A percentile compares a stretch with the other conserved stretches of the same genome.
Evolutionary conservation across 2,888 invertebrate species (phyloP).

Genomic region (Trichogramma dendrolimi): DNA sequence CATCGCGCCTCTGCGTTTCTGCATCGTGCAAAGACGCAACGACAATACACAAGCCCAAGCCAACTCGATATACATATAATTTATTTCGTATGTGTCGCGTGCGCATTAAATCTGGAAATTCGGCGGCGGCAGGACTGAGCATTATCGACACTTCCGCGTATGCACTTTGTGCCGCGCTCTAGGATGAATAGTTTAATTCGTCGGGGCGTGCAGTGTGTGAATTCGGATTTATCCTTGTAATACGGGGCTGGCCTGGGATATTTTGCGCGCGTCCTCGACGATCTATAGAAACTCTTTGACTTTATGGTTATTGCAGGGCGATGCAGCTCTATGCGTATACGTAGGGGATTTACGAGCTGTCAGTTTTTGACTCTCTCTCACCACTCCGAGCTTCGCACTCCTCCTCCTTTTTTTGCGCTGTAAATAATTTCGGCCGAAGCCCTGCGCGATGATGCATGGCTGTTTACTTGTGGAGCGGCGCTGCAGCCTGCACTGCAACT

Average conservation of each 20-base stretch:
- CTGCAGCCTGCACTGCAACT: neutral
- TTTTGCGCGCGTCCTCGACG: constrained; percentile 9
- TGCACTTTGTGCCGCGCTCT: constrained; percentile 3
- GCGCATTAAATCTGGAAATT: no score
- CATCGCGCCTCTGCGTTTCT: constrained; percentile 15
- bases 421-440: constrained; percentile 5
- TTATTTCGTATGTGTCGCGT: no score
- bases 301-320: constrained; percentile 40
- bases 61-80: no score
- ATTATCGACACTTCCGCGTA: neutral
- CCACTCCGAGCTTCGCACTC: neutral
- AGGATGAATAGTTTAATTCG: constrained; percentile 28
- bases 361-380: neutral
- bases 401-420: constrained; percentile 5
- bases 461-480: neutral
- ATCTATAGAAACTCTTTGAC: constrained; percentile 16
- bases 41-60: neutral
- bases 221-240: constrained; percentile 15
- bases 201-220: neutral
- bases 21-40: constrained; percentile 18
- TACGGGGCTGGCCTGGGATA: constrained; percentile 5
- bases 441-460: constrained; percentile 1
- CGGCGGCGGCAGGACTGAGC: no score
- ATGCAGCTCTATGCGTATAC: constrained; percentile 3
- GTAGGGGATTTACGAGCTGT: constrained; percentile 19